Evolutionary conservation across 2,888 invertebrate species (phyloP), one percentile per base, ranked within the genome.

Genomic region (Eurytoma californica): DNA sequence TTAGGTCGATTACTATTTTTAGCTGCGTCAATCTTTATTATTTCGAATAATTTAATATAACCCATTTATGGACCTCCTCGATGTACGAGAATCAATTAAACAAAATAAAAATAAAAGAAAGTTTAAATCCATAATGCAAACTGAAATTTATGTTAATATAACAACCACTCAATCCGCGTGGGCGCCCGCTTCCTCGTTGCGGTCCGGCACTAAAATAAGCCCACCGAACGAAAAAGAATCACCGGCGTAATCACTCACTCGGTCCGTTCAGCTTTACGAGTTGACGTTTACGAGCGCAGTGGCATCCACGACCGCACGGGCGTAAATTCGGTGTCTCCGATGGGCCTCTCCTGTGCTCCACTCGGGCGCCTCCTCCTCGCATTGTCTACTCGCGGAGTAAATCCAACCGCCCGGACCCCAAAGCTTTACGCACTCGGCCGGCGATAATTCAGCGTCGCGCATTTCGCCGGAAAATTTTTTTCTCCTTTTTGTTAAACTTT

Each of bases 181-280:
- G 67, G 67, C 51, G 67, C 51, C 24, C 60, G 14, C 63, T n/a
- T 39, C 30, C 61, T 63, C 61, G 16, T n/a, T 3, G 14, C 53
- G 53, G 39, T 39, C 53, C 16, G 13, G 53, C n/a, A 53, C 14
- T 53, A 53, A 14, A 53, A 53, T 53, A 53, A 14, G 16, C 53
- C 14, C 13, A 2, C 16, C 13, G 53, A 1, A 53, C 3, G 16
- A 53, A n/a, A 53, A n/a, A 53, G 53, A n/a, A 39, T 20, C 60
- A 16, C 63, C 60, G 47, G 57, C 30, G 75, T 69, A 76, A 76
- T 76, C 75, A 69, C 75, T 76, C 75, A 76, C 75, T 76, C 68
- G 61, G 39, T 39, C 3, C 53, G 53, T 18, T 76, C 61, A 30
- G 63, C 30, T 77, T 72, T 72, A 72, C 77, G 70, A 77, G 66